Conservation (phyloP, 2,797 vertebrate genomes). For the Manis javanica region DNA sequence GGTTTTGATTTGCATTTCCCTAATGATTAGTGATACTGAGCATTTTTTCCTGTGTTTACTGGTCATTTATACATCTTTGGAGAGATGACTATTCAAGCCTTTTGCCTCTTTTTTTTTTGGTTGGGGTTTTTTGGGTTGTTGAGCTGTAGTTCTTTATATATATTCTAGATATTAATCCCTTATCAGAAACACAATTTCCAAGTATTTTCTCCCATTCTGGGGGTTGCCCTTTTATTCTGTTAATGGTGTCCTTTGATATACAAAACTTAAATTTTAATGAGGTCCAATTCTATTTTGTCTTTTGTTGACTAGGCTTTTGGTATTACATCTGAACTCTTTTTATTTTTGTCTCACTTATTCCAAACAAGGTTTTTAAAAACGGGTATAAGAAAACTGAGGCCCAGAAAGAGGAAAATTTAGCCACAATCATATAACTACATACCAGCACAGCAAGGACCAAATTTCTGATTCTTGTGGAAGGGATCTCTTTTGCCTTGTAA, state of each 20-base stretch:
- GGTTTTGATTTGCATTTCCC: not conserved
- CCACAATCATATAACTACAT: not conserved
- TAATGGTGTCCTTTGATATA: not conserved
- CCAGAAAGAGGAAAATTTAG: not conserved
- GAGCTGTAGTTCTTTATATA: not conserved
- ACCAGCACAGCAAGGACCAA: not conserved
- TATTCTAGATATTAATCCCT: not conserved
- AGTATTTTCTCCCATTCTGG: not conserved
- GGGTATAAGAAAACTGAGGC: not conserved
- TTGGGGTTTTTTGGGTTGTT: not conserved
- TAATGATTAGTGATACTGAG: not conserved
- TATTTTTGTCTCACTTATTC: not conserved
- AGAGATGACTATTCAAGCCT: not conserved
- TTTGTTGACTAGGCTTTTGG: not conserved
- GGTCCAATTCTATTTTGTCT: not conserved
- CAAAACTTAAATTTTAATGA: not conserved
- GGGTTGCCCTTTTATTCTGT: not conserved
- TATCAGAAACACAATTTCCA: not conserved
- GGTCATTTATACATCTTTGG: not conserved
- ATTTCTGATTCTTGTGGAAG: not conserved
- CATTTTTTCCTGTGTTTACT: not conserved
- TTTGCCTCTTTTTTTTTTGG: not conserved
- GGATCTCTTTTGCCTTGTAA: not conserved
- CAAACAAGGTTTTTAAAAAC: conserved; percentile 6
- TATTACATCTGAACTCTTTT: not conserved